Evolutionary conservation across 2,797 vertebrate genomes (phyloP).

Genomic region (Microhierax caerulescens): DNA sequence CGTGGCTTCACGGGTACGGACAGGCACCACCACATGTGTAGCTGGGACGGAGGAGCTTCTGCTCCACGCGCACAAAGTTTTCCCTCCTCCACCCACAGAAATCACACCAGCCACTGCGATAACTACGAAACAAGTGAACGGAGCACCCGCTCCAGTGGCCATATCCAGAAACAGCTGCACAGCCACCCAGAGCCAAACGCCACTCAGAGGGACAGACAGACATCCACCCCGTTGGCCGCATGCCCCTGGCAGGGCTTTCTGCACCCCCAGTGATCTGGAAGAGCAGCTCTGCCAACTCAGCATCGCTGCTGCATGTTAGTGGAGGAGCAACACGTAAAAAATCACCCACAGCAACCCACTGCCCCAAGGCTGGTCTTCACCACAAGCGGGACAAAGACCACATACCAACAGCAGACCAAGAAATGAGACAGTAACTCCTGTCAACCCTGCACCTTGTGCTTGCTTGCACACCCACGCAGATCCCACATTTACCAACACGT

Average conservation of each 20-base stretch:
- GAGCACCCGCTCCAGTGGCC: rapidly evolving
- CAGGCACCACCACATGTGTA: rapidly evolving
- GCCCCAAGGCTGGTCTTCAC: background rate
- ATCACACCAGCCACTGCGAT: background rate
- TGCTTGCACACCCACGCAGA: background rate
- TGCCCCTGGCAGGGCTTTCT: background rate
- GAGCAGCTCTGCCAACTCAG: background rate
- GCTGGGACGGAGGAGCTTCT: rapidly evolving
- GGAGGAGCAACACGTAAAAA: background rate
- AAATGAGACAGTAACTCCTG: background rate
- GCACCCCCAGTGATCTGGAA: background rate
- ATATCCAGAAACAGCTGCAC: rapidly evolving
- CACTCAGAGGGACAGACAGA: rapidly evolving
- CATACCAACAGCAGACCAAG: background rate
- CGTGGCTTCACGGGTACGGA: rapidly evolving
- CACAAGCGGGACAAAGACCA: slow-evolving; percentile 14
- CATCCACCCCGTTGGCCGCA: rapidly evolving
- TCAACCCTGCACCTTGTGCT: background rate
- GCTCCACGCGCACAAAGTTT: background rate
- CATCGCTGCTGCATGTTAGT: background rate
- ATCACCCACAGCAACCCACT: background rate
- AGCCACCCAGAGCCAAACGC: background rate
- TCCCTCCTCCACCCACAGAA: background rate
- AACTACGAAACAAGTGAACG: background rate
- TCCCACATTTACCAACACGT: slow-evolving; percentile 2